Percentiles rank a stretch among this genome's conserved stretches.
phyloP scores from a whole-genome alignment of 2,797 vertebrate genomes.

The Phoxinus dragarum region DNA sequence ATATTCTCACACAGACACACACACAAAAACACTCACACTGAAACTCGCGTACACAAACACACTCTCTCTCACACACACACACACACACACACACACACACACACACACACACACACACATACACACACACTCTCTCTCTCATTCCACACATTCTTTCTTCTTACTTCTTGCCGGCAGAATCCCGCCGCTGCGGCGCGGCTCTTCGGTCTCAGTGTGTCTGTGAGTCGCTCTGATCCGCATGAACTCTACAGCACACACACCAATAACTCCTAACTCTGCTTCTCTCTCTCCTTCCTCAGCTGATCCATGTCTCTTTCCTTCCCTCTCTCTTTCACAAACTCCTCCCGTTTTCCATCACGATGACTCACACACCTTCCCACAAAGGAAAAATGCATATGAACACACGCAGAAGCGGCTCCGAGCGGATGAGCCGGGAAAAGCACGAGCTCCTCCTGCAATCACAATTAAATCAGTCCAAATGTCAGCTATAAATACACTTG shows the following conservation, averaged over 20 bases:
- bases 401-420: not conserved
- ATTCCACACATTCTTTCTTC: conserved; percentile 49
- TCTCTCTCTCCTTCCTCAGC: conserved; percentile 24
- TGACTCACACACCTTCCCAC: conserved; percentile 44
- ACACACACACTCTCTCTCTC: conserved; percentile 11
- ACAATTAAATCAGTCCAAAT: conserved; percentile 60
- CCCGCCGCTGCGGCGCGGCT: not conserved
- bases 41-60: too few species aligned
- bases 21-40: not conserved
- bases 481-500: conserved; percentile 63
- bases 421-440: conserved; percentile 30
- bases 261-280: not conserved
- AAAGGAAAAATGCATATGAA: conserved; percentile 8
- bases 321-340: conserved; percentile 24
- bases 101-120: not conserved
- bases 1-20: too few species aligned
- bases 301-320: conserved; percentile 23
- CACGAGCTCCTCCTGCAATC: conserved; percentile 58
- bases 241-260: not conserved
- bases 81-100: not conserved
- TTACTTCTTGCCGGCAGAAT: conserved; percentile 43
- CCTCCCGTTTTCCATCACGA: conserved; percentile 36
- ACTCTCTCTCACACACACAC: conserved; percentile 1
- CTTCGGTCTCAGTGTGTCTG: not conserved
- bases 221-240: not conserved